A percentile compares a stretch with the other conserved stretches of the same genome.
These are phyloP conservation scores for Rhynchomys soricoides DNA, from an alignment of 2,113 vertebrate genomes.

Conservation along the genomic window DNA sequence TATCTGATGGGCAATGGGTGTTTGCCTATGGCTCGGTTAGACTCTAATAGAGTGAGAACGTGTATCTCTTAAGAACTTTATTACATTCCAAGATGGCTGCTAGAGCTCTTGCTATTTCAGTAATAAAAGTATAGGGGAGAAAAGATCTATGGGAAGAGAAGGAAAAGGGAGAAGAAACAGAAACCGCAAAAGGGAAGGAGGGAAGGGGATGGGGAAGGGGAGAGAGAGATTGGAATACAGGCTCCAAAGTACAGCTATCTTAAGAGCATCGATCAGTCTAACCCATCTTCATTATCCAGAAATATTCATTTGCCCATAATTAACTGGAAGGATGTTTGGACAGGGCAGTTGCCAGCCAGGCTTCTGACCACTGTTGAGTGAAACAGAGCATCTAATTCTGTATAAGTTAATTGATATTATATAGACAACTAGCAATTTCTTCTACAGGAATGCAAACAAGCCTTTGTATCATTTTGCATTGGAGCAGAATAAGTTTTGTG, in stretches of 20 bases:
- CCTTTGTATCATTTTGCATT: background rate
- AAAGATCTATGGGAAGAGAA: background rate
- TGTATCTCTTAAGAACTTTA: background rate
- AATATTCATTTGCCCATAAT: background rate
- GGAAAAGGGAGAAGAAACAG: background rate
- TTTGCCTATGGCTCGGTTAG: background rate
- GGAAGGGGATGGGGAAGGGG: too few relatives aligned
- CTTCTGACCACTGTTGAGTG: background rate
- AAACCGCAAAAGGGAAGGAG: background rate
- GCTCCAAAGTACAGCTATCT: background rate
- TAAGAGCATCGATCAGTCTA: background rate
- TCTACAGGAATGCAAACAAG: background rate
- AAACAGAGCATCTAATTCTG: background rate
- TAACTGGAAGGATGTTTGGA: background rate
- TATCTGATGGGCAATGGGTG: background rate
- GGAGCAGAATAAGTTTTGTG: background rate
- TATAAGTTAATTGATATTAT: background rate
- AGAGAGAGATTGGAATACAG: background rate
- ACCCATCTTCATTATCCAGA: background rate
- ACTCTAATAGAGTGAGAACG: rapidly evolving
- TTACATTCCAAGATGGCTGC: background rate
- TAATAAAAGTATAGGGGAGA: too few relatives aligned
- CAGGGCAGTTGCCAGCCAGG: background rate
- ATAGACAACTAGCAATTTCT: background rate
- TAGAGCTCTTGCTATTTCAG: background rate